phyloP scores from a whole-genome alignment of 2,797 vertebrate species.

The Peromyscus eremicus region DNA sequence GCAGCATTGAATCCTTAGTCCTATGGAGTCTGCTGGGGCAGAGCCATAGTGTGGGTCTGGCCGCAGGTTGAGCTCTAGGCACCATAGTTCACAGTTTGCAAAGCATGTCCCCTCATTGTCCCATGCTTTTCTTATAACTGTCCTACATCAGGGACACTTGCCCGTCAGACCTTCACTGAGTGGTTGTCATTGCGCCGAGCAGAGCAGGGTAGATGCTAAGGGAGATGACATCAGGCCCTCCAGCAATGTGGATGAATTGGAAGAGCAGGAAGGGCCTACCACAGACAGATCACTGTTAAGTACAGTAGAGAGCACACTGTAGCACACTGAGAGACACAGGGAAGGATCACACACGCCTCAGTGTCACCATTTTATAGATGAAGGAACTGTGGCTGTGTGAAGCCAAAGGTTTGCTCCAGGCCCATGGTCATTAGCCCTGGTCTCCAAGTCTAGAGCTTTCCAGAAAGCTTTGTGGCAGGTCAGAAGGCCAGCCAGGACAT shows the following conservation, averaged over 20 bases:
- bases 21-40: background rate
- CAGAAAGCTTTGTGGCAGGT: background rate
- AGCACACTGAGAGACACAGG: accelerated
- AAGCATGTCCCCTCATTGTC: background rate
- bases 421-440: accelerated
- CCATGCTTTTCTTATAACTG: background rate
- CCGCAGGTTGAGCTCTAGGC: background rate
- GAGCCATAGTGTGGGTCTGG: too few species aligned
- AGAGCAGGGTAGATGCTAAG: background rate
- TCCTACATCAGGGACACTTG: background rate
- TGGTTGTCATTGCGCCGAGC: accelerated
- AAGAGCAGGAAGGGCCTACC: too few species aligned
- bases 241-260: background rate
- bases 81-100: background rate
- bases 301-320: background rate
- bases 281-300: background rate
- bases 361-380: background rate
- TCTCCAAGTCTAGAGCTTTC: background rate
- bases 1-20: slow-evolving; percentile 1
- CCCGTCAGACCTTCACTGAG: background rate
- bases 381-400: background rate
- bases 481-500: background rate
- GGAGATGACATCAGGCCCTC: background rate
- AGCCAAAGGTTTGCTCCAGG: background rate
- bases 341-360: background rate